phyloP scores from a whole-genome alignment of 2,797 vertebrate genomes.

The Poeciliopsis presidionis region DNA sequence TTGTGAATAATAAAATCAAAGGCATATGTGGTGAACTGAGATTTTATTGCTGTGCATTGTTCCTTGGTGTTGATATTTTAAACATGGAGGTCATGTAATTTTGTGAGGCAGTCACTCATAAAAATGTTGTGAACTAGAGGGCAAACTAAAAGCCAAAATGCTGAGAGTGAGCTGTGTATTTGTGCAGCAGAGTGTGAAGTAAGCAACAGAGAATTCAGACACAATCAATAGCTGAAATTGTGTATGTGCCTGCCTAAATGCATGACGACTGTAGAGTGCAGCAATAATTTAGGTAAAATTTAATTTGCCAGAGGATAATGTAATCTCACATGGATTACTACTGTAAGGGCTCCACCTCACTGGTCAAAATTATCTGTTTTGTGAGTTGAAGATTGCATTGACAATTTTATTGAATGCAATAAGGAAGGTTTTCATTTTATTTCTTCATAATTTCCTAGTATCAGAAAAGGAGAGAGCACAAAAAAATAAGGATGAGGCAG shows the following conservation, averaged over 20 bases:
- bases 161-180: conserved; percentile 32
- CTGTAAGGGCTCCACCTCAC: neutral
- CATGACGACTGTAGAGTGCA: neutral
- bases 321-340: neutral
- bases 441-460: neutral
- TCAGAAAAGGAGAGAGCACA: neutral
- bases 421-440: neutral
- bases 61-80: conserved; percentile 41
- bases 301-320: neutral
- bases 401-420: neutral
- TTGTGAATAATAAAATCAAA: neutral
- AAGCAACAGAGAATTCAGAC: conserved; percentile 24
- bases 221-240: conserved; percentile 37
- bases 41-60: conserved; percentile 46
- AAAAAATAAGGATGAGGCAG: neutral
- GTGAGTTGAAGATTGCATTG: neutral
- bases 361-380: neutral
- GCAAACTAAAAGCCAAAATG: conserved; percentile 37
- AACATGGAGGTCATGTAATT: conserved; percentile 25
- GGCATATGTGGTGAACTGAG: neutral
- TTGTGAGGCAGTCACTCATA: conserved; percentile 36
- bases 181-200: conserved; percentile 16
- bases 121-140: conserved; percentile 49
- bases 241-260: conserved; percentile 15
- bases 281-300: conserved; percentile 17